A percentile compares a stretch with the other conserved stretches of the same genome.
Evolutionary conservation across 2,113 vertebrate genomes (phyloP).

Genomic region (Scalopus aquaticus): DNA sequence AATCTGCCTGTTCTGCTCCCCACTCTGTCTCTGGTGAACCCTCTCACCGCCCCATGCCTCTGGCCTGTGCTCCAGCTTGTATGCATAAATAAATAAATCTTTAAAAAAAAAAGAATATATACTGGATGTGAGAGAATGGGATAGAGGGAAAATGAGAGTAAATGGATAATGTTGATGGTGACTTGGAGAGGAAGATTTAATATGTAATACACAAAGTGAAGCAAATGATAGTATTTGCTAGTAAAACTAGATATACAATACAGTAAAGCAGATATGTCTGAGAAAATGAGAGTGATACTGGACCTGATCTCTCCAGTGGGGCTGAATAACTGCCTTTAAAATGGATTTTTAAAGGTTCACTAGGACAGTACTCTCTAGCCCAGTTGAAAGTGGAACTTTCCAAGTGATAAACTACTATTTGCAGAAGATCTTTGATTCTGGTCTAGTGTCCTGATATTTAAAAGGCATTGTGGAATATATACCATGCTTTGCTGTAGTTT

Average conservation of each 20-base stretch:
- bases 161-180: not conserved
- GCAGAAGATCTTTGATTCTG: conserved; percentile 21
- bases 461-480: conserved; percentile 48
- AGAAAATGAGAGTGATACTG: not conserved
- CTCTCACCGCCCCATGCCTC: too few species aligned
- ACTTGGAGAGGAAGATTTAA: not conserved
- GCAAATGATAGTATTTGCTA: not conserved
- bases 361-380: not conserved
- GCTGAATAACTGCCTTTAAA: not conserved
- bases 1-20: too few species aligned
- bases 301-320: not conserved
- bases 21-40: too few species aligned
- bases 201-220: not conserved
- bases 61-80: too few species aligned
- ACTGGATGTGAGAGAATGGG: not conserved
- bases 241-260: not conserved
- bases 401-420: not conserved
- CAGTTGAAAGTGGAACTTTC: not conserved
- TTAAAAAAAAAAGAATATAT: too few species aligned
- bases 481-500: not conserved
- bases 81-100: too few species aligned
- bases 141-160: not conserved
- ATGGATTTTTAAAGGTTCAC: not conserved
- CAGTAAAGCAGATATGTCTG: not conserved
- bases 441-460: conserved; percentile 29